Evolutionary conservation across 2,888 invertebrate species (phyloP).

Genomic region (Rhopalosiphum nymphaeae): DNA sequence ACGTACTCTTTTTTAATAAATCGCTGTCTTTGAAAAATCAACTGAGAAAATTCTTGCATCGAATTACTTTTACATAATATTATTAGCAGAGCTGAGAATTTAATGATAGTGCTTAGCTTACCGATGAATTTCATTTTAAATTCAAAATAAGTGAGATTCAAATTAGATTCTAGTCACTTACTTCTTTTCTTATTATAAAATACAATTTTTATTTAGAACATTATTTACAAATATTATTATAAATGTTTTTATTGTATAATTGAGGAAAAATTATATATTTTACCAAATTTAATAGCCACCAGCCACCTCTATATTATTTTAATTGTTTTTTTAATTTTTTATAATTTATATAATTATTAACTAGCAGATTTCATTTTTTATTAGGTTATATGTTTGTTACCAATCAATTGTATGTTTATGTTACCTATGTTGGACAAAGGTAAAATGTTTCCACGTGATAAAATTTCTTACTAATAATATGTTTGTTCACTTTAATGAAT

Average conservation of each 20-base stretch:
- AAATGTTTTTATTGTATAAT: neutral
- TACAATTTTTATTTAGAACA: neutral
- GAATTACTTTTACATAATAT: neutral
- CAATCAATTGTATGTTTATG: neutral
- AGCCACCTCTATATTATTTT: neutral
- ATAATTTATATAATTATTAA: neutral
- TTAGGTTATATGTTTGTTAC: neutral
- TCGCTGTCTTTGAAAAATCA: neutral
- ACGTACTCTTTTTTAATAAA: neutral
- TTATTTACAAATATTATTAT: neutral
- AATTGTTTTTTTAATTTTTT: neutral
- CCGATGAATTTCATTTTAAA: neutral
- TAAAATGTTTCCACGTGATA: neutral
- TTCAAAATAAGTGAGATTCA: neutral
- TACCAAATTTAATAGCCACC: neutral
- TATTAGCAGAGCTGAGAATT: neutral
- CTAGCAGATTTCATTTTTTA: neutral
- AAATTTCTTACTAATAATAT: neutral
- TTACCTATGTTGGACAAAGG: neutral
- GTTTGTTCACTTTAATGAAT: neutral
- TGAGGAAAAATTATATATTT: neutral
- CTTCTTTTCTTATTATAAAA: neutral
- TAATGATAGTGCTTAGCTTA: neutral
- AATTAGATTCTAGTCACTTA: neutral
- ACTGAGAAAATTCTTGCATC: neutral